Conservation (phyloP, 2,113 vertebrate genomes). For the Saccopteryx leptura region DNA sequence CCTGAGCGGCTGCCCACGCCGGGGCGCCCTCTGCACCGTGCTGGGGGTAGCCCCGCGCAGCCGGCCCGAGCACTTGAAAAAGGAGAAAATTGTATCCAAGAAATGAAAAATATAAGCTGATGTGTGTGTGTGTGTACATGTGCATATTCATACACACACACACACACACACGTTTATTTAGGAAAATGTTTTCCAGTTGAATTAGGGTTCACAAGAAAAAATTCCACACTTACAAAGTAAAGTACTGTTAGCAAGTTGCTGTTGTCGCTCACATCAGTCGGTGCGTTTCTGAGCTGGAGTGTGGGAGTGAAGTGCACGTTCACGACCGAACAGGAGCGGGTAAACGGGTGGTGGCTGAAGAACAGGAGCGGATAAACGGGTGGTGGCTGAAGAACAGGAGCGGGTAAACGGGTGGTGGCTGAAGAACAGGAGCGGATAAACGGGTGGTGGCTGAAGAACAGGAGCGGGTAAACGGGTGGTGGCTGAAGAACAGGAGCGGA, state of each 20-base stretch:
- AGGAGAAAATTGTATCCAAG: not conserved
- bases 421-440: not conserved
- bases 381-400: not conserved
- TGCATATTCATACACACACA: not conserved
- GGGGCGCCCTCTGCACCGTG: no score
- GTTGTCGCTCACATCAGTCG: not conserved
- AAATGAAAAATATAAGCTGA: conserved; percentile 1
- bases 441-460: not conserved
- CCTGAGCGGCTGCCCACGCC: no score
- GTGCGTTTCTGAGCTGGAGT: not conserved
- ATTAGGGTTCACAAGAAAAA: not conserved
- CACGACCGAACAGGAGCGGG: not conserved
- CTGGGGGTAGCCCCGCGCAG: no score
- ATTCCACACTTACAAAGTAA: not conserved
- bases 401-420: not conserved
- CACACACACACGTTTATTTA: not conserved
- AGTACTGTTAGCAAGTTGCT: not conserved
- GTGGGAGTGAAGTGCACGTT: not conserved
- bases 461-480: not conserved
- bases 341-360: not conserved
- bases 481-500: not conserved
- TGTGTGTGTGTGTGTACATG: not conserved
- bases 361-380: not conserved
- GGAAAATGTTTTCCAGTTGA: not conserved
- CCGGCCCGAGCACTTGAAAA: not conserved